A percentile compares a stretch with the other conserved stretches of the same genome.
phyloP scores from a whole-genome alignment of 2,113 vertebrate species.

The Haemorhous mexicanus region DNA sequence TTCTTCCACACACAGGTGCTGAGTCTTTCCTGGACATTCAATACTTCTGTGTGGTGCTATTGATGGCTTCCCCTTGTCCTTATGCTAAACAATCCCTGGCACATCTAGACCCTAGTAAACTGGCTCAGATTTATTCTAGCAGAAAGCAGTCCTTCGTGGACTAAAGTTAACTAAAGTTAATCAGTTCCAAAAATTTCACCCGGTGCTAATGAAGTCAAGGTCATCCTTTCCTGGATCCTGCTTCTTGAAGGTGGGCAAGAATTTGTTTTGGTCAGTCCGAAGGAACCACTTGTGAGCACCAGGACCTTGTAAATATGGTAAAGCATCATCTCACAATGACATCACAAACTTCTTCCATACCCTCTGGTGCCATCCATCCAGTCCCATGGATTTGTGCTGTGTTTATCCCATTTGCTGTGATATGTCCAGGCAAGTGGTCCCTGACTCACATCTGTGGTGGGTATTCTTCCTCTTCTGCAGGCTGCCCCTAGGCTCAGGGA shows the following conservation, averaged over 20 bases:
- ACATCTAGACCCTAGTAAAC: neutral
- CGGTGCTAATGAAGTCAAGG: neutral
- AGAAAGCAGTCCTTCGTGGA: neutral
- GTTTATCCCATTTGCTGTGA: neutral
- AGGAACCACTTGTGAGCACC: neutral
- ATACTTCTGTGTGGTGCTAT: neutral
- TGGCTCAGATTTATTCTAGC: neutral
- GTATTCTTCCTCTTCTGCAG: neutral
- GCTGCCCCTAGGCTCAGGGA: neutral
- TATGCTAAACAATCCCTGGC: neutral
- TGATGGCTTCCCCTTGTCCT: neutral
- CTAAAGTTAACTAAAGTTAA: neutral
- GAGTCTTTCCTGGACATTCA: neutral
- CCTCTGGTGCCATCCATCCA: neutral
- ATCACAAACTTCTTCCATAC: neutral
- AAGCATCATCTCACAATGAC: neutral
- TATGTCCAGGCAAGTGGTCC: neutral
- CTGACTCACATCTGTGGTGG: neutral
- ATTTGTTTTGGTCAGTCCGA: neutral
- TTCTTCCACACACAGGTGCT: neutral
- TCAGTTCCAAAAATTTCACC: neutral
- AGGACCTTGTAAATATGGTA: neutral
- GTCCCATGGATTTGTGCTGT: neutral
- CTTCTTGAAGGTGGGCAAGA: neutral
- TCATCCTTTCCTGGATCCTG: neutral